A percentile compares a stretch with the other conserved stretches of the same genome.
These are phyloP conservation scores for Hydriomena furcata DNA, from an alignment of 2,888 invertebrate genomes.

Conservation along the genomic window DNA sequence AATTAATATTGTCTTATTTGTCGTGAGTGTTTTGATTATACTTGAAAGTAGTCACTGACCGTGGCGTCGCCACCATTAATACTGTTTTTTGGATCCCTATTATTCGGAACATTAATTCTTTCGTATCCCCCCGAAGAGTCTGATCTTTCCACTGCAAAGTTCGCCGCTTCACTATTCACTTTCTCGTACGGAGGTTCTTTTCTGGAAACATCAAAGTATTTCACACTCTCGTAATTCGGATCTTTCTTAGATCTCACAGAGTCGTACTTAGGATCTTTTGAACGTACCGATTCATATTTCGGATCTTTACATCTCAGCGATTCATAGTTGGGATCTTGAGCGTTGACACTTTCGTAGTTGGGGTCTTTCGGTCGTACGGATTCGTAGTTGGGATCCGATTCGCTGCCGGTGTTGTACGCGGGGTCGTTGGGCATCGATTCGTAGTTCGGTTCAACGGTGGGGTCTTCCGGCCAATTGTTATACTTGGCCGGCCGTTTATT, in stretches of 20 bases:
- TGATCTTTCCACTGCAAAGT: conserved; percentile 58
- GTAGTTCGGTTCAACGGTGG: conserved; percentile 88
- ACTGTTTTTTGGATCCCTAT: conserved; percentile 66
- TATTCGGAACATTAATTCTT: conserved; percentile 64
- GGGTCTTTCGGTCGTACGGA: conserved; percentile 86
- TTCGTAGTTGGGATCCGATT: conserved; percentile 89
- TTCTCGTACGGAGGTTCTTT: conserved; percentile 88
- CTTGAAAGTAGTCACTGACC: conserved; percentile 79
- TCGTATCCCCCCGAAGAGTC: conserved; percentile 75
- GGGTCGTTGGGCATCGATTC: conserved; percentile 88
- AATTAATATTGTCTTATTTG: conserved; percentile 21
- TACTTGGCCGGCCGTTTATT: conserved; percentile 80
- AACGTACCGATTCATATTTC: conserved; percentile 81
- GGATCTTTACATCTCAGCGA: conserved; percentile 85
- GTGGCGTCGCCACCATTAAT: conserved; percentile 68
- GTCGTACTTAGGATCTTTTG: conserved; percentile 88
- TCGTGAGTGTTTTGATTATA: conserved; percentile 48
- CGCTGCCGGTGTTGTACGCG: conserved; percentile 87
- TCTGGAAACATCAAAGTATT: conserved; percentile 85
- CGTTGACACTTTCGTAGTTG: conserved; percentile 88
- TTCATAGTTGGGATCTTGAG: conserved; percentile 87
- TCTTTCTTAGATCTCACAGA: conserved; percentile 85
- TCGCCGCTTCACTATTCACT: conserved; percentile 65
- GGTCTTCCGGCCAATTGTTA: conserved; percentile 82
- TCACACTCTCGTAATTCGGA: conserved; percentile 93